phyloP scores from a whole-genome alignment of 2,888 invertebrate species.

The Pterostichus niger region DNA sequence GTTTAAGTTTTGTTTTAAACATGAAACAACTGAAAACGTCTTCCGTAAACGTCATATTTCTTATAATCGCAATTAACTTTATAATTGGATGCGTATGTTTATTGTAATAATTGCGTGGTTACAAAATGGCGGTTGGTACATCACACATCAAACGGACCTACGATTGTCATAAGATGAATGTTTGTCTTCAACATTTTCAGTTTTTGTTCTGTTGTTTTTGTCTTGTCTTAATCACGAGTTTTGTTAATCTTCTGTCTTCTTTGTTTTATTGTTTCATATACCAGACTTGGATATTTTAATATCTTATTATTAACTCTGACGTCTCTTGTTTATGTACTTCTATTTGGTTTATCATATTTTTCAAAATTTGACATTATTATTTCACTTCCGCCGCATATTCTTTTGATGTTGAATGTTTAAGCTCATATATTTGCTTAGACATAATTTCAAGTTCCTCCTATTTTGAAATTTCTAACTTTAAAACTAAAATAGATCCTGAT shows the following conservation, averaged over 20 bases:
- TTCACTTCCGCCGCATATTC: no score
- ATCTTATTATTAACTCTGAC: no score
- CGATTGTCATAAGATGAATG: background rate
- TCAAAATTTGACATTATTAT: no score
- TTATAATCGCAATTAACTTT: slow-evolving; percentile 70
- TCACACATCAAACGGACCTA: slow-evolving; percentile 10
- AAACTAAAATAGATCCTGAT: no score
- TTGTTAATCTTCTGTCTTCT: slow-evolving; percentile 3
- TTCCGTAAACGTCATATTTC: slow-evolving; percentile 69
- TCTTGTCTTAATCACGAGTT: background rate
- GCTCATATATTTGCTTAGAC: no score
- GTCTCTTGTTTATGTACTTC: no score
- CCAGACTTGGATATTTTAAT: no score
- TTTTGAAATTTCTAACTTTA: no score
- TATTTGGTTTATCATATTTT: no score
- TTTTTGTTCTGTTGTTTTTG: background rate
- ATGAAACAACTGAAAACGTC: slow-evolving; percentile 66
- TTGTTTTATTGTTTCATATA: no score
- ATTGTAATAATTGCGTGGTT: slow-evolving; percentile 13
- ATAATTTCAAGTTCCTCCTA: no score
- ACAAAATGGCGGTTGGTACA: background rate
- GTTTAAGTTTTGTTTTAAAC: slow-evolving; percentile 70
- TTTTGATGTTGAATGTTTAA: no score
- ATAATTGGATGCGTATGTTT: slow-evolving; percentile 38
- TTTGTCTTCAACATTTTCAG: background rate